These are phyloP conservation scores for Anableps anableps DNA, from an alignment of 2,797 vertebrate genomes.

Conservation along the genomic window DNA sequence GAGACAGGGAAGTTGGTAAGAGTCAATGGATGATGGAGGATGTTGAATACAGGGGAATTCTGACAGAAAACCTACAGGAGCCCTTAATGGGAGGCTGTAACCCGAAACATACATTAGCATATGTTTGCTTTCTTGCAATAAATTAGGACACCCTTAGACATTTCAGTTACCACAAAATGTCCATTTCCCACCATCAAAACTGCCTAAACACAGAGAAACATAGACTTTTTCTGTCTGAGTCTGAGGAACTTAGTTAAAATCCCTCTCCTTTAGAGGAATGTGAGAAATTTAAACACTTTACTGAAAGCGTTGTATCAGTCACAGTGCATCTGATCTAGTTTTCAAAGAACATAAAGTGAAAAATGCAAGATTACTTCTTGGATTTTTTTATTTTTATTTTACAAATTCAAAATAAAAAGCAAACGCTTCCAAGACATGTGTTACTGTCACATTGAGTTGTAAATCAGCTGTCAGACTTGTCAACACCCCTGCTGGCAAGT, in stretches of 20 bases:
- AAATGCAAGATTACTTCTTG: not conserved
- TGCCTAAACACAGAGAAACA: conserved; percentile 3
- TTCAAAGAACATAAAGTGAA: not conserved
- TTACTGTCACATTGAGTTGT: not conserved
- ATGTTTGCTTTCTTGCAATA: conserved; percentile 69
- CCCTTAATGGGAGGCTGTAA: not conserved
- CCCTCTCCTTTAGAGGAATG: conserved; percentile 13
- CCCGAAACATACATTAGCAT: conserved; percentile 40
- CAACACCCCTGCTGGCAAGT: not conserved
- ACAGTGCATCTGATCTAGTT: not conserved
- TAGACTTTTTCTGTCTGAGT: not conserved
- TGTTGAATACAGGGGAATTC: not conserved
- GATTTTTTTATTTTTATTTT: not conserved
- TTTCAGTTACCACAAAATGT: conserved; percentile 29
- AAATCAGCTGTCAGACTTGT: conserved; percentile 8
- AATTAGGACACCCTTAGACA: conserved; percentile 78
- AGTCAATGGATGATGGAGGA: not conserved
- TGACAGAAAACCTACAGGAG: not conserved
- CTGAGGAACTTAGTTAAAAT: not conserved
- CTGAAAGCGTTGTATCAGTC: conserved; percentile 14
- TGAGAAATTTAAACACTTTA: conserved; percentile 23
- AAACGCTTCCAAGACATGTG: not conserved
- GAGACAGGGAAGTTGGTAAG: not conserved
- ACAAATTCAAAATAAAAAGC: not conserved
- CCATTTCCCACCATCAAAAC: not conserved